A percentile compares a stretch with the other conserved stretches of the same genome.
Evolutionary conservation across 2,113 vertebrate genomes (phyloP).

Genomic region (Mustela nigripes): DNA sequence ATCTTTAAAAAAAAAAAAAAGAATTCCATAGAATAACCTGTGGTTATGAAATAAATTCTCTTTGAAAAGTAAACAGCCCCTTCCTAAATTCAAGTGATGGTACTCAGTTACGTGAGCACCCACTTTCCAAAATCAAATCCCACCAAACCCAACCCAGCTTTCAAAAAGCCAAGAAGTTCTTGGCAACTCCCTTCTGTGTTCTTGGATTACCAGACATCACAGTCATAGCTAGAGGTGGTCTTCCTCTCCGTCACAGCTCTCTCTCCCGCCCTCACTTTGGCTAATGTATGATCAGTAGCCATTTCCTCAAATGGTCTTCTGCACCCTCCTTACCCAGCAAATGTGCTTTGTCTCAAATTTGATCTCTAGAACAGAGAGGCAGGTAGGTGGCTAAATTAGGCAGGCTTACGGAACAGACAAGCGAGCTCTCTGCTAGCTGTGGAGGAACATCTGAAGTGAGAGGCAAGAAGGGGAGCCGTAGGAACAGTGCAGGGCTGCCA

Average conservation of each 20-base stretch:
- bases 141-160: neutral
- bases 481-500: neutral
- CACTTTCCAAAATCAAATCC: neutral
- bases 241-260: neutral
- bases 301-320: neutral
- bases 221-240: neutral
- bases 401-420: neutral
- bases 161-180: neutral
- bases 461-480: neutral
- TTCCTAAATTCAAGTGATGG: neutral
- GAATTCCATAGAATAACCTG: neutral
- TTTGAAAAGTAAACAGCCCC: neutral
- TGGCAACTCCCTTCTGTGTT: accelerated
- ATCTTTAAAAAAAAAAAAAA: no score
- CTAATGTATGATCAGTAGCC: neutral
- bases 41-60: neutral
- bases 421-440: neutral
- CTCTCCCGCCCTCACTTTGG: neutral
- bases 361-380: neutral
- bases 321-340: neutral
- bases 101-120: neutral
- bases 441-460: neutral
- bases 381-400: neutral
- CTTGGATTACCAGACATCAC: neutral
- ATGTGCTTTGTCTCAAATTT: neutral